Evolutionary conservation across 2,113 vertebrate genomes (phyloP).

Genomic region (Spilogale gracilis): DNA sequence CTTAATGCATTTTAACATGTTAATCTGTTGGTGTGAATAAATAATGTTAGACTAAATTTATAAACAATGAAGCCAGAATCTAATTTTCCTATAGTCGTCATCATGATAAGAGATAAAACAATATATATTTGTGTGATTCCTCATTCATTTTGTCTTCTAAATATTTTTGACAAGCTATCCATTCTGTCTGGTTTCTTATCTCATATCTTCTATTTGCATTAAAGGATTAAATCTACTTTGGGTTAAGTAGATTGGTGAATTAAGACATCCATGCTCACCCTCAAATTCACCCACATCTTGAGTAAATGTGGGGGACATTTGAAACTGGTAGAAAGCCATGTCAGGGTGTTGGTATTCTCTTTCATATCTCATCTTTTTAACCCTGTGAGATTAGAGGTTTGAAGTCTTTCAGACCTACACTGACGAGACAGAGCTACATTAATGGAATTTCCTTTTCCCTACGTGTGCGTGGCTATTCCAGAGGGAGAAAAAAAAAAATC

Average conservation of each 20-base stretch:
- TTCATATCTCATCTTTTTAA: neutral
- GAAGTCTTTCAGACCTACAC: neutral
- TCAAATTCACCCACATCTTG: neutral
- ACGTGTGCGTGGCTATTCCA: neutral
- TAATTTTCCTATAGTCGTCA: neutral
- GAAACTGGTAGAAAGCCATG: neutral
- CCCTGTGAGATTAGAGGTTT: neutral
- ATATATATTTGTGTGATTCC: neutral
- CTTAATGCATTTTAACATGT: neutral
- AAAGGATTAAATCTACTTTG: constrained; percentile 11
- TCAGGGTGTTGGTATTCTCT: neutral
- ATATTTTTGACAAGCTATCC: neutral
- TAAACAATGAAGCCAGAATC: neutral
- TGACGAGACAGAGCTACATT: neutral
- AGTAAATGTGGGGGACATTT: neutral
- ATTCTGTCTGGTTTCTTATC: neutral
- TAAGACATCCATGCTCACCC: neutral
- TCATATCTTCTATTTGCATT: neutral
- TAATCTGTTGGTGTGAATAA: neutral
- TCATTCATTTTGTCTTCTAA: constrained; percentile 4
- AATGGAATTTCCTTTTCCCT: neutral
- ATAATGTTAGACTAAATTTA: neutral
- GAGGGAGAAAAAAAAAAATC: neutral
- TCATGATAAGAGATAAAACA: neutral
- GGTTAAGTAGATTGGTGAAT: neutral